These are phyloP conservation scores for Acanthosepion pharaonis DNA, from an alignment of 2,888 invertebrate species.

Conservation along the genomic window DNA sequence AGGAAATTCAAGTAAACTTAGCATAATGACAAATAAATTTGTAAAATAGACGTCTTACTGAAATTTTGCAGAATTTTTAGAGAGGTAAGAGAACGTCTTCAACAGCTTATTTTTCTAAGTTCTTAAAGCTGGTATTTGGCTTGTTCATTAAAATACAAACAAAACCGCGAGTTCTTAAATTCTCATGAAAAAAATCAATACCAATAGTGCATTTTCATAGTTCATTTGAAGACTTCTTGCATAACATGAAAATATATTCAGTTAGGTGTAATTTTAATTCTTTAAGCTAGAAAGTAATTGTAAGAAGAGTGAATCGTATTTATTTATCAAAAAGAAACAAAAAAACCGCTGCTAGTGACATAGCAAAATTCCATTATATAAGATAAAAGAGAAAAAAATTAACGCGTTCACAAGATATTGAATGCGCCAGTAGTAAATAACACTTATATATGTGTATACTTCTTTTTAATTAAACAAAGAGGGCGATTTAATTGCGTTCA, in stretches of 20 bases:
- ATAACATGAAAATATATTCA: too few species aligned
- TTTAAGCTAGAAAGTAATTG: not conserved
- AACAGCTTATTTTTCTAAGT: too few species aligned
- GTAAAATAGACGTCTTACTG: too few species aligned
- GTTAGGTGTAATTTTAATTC: not conserved
- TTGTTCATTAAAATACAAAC: too few species aligned
- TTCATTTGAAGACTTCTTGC: too few species aligned
- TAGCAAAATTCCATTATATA: not conserved
- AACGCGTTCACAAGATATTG: not conserved
- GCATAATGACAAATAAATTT: too few species aligned
- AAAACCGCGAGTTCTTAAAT: not conserved
- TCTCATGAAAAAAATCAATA: not conserved
- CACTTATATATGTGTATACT: not conserved
- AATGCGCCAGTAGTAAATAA: not conserved
- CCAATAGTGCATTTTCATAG: not conserved
- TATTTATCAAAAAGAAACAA: not conserved
- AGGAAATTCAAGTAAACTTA: too few species aligned
- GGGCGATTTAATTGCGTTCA: not conserved
- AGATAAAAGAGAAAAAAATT: not conserved
- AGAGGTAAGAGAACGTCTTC: too few species aligned
- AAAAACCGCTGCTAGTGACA: not conserved
- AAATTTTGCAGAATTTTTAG: too few species aligned
- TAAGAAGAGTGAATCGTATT: not conserved
- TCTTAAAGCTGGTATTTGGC: too few species aligned
- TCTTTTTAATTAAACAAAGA: constrained; percentile 15